A percentile compares a stretch with the other conserved stretches of the same genome.
phyloP scores from a whole-genome alignment of 2,888 invertebrate genomes.

The Podotricha telesiphe region DNA sequence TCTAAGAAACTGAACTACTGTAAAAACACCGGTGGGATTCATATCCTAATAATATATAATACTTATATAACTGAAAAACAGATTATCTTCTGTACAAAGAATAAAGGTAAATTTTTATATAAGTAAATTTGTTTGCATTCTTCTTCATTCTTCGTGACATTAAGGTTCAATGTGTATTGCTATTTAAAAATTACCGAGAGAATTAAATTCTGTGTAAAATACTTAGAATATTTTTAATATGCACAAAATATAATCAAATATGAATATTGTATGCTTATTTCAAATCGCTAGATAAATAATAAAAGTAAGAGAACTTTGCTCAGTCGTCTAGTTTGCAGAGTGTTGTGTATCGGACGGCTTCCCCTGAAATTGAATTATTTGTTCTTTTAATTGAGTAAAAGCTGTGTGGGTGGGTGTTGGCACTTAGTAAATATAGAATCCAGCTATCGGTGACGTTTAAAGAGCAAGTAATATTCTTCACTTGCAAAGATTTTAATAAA shows the following conservation, averaged over 20 bases:
- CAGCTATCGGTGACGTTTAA: constrained; percentile 17
- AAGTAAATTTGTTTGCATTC: too few relatives aligned
- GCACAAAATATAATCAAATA: too few relatives aligned
- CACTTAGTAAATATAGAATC: constrained; percentile 34
- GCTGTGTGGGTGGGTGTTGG: constrained; percentile 33
- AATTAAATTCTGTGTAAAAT: too few relatives aligned
- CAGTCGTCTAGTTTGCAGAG: constrained; percentile 34
- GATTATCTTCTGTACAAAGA: too few relatives aligned
- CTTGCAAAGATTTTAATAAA: constrained; percentile 15
- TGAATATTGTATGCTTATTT: not conserved
- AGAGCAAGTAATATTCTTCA: constrained; percentile 25
- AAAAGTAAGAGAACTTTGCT: constrained; percentile 27
- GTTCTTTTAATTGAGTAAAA: constrained; percentile 38
- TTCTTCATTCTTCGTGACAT: not conserved
- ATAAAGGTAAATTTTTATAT: too few relatives aligned
- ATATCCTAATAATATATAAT: too few relatives aligned
- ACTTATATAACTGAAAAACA: too few relatives aligned
- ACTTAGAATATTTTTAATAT: too few relatives aligned
- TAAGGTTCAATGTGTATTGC: not conserved
- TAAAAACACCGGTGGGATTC: not conserved
- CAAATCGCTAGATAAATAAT: constrained; percentile 15
- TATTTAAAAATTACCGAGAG: too few relatives aligned
- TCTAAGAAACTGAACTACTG: constrained; percentile 34
- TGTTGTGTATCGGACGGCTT: constrained; percentile 39
- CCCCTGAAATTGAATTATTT: constrained; percentile 40